phyloP scores from a whole-genome alignment of 2,113 vertebrate genomes.

The Arenaria interpres region DNA sequence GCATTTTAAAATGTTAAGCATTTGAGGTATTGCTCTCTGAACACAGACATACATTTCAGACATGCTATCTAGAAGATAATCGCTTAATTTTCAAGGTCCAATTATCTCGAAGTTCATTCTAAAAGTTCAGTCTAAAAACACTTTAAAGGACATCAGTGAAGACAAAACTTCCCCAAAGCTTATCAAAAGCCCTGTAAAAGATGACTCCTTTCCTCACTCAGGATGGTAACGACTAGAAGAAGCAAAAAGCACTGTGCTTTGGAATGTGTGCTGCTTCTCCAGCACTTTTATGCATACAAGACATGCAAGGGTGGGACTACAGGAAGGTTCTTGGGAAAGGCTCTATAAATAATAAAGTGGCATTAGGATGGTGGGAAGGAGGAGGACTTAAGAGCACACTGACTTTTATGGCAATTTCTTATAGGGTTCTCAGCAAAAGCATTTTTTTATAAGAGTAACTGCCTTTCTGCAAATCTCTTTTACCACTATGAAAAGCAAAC shows the following conservation, averaged over 20 bases:
- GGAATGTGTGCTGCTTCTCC: rapidly evolving
- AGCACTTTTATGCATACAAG: neutral
- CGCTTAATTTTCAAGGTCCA: constrained; percentile 1
- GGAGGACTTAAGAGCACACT: neutral
- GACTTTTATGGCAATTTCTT: constrained; percentile 30
- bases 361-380: constrained; percentile 36
- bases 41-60: neutral
- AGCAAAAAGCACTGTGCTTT: neutral
- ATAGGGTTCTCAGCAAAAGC: neutral
- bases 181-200: neutral
- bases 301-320: neutral
- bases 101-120: neutral
- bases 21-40: neutral
- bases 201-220: neutral
- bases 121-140: neutral
- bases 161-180: neutral
- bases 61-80: neutral
- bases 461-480: neutral
- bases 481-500: neutral
- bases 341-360: constrained; percentile 43
- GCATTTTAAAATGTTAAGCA: constrained; percentile 43
- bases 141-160: neutral
- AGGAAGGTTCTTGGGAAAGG: neutral
- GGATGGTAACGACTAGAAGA: neutral
- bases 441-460: neutral